A percentile compares a stretch with the other conserved stretches of the same genome.
Evolutionary conservation across 1,140 invertebrate genomes (phyloP).

Genomic region (Alviniconcha marisindica): DNA sequence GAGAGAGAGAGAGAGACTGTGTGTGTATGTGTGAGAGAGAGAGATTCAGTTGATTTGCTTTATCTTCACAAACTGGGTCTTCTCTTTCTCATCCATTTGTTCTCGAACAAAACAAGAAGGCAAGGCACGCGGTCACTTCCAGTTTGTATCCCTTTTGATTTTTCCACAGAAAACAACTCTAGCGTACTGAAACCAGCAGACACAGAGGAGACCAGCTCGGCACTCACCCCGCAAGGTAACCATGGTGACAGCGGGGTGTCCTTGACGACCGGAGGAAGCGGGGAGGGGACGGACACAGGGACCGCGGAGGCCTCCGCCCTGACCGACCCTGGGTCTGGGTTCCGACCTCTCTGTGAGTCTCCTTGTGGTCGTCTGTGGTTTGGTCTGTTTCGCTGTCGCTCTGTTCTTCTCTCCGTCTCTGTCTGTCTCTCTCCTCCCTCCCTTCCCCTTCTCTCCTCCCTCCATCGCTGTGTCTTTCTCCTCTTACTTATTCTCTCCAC

Average conservation of each 20-base stretch:
- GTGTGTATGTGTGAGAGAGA: too few species aligned
- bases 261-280: slow-evolving; percentile 26
- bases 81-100: too few species aligned
- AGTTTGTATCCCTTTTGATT: too few species aligned
- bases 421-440: neutral
- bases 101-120: too few species aligned
- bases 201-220: neutral
- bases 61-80: too few species aligned
- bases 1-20: too few species aligned
- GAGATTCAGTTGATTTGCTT: too few species aligned
- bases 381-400: neutral
- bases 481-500: too few species aligned
- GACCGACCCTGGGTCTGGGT: slow-evolving; percentile 15
- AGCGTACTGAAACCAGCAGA: neutral
- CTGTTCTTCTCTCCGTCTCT: neutral
- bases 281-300: slow-evolving; percentile 3
- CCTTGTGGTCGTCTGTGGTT: neutral
- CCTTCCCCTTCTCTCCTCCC: too few species aligned
- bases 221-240: neutral
- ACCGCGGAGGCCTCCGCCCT: neutral
- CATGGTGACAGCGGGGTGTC: slow-evolving; percentile 56
- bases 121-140: too few species aligned
- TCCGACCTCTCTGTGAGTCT: slow-evolving; percentile 19
- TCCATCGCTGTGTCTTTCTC: too few species aligned
- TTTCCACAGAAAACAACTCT: too few species aligned